These are phyloP conservation scores for Onychomys leucogaster DNA, from an alignment of 2,797 vertebrate genomes.

Conservation along the genomic window DNA sequence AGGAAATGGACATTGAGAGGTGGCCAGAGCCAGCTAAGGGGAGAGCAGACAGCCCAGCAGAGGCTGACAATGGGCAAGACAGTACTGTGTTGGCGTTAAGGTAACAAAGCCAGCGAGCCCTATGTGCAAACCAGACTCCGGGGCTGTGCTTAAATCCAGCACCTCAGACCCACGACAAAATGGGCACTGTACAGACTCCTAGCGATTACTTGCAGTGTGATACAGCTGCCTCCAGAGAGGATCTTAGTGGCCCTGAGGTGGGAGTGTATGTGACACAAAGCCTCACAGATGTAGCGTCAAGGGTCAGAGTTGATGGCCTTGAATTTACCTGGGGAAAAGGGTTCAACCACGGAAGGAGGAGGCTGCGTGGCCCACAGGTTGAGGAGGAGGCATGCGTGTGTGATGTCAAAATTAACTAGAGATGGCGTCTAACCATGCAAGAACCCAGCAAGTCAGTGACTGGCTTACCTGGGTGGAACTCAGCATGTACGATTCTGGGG, in stretches of 20 bases:
- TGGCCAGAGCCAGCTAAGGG: not conserved
- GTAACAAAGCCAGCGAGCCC: accelerated
- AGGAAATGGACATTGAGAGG: not conserved
- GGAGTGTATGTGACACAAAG: not conserved
- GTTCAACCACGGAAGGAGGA: not conserved
- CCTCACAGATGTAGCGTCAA: not conserved
- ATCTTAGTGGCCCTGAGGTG: not conserved
- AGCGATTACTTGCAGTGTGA: accelerated
- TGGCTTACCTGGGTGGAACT: not conserved
- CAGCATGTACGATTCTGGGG: too few relatives aligned
- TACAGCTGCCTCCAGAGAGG: not conserved
- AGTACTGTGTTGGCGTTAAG: not conserved
- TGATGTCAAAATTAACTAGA: not conserved
- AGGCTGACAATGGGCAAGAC: too few relatives aligned
- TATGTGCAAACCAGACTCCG: not conserved
- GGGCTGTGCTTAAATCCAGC: not conserved
- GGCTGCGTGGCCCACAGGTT: not conserved
- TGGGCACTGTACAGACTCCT: not conserved
- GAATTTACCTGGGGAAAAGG: not conserved
- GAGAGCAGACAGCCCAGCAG: accelerated
- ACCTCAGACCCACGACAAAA: too few relatives aligned
- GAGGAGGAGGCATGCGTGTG: not conserved
- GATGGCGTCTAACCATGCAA: not conserved
- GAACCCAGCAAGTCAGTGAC: not conserved
- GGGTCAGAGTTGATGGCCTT: not conserved